phyloP scores from a whole-genome alignment of 2,113 vertebrate species.

The Cyanoramphus novaezelandiae region DNA sequence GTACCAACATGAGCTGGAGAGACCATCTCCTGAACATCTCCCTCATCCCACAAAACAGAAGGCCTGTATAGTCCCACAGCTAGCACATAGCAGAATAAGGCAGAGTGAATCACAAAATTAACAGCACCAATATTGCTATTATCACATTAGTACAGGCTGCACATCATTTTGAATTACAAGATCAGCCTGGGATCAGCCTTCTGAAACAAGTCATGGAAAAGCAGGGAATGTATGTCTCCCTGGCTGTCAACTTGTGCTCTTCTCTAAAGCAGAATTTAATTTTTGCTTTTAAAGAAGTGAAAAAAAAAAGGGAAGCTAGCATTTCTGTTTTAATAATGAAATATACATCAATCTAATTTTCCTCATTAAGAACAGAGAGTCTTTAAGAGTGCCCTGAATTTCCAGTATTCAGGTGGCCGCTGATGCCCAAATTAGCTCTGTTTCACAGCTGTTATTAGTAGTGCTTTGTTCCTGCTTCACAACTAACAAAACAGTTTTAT shows the following conservation, averaged over 20 bases:
- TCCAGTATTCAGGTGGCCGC: conserved; percentile 35
- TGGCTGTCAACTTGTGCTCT: neutral
- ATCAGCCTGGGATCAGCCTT: neutral
- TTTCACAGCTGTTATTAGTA: conserved; percentile 61
- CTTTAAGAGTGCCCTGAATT: conserved; percentile 5
- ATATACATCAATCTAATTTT: neutral
- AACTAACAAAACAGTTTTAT: conserved; percentile 68
- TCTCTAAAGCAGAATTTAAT: neutral
- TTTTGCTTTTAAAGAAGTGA: conserved; percentile 5
- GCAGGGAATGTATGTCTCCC: neutral
- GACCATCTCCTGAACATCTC: neutral
- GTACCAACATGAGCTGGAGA: neutral
- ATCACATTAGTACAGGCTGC: neutral
- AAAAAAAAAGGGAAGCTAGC: neutral
- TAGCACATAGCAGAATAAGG: neutral
- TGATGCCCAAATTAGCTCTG: conserved; percentile 45
- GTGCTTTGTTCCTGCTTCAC: conserved; percentile 58
- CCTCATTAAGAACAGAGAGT: neutral
- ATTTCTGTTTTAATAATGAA: conserved; percentile 5
- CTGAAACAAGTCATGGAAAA: neutral
- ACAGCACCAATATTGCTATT: neutral
- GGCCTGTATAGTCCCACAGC: neutral
- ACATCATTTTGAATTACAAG: conserved; percentile 6
- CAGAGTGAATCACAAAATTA: neutral
- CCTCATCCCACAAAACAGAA: neutral